A percentile compares a stretch with the other conserved stretches of the same genome.
phyloP scores from a whole-genome alignment of 2,113 vertebrate genomes.

The Sterrhoptilus dennistouni region DNA sequence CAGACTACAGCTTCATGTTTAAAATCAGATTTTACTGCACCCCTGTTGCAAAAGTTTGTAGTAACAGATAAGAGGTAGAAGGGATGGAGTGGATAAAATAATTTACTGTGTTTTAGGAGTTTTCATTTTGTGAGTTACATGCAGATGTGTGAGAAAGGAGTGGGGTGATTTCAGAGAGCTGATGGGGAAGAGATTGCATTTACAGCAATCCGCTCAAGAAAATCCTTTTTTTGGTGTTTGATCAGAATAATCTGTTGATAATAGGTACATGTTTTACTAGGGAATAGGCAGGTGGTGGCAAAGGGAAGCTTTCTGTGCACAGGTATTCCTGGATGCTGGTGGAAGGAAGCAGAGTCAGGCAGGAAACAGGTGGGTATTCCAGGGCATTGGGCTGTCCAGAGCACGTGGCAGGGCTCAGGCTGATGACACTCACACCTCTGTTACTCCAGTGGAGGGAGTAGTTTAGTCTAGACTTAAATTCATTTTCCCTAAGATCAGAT shows the following conservation, averaged over 20 bases:
- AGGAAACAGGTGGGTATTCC: not conserved
- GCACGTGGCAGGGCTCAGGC: rapidly evolving
- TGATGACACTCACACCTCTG: not conserved
- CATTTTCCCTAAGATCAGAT: not conserved
- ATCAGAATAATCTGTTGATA: not conserved
- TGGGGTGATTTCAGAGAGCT: not conserved
- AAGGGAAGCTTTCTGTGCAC: not conserved
- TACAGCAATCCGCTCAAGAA: not conserved
- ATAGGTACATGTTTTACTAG: not conserved
- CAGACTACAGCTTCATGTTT: not conserved
- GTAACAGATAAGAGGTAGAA: not conserved
- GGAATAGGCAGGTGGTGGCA: not conserved
- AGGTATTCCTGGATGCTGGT: not conserved
- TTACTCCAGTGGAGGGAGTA: not conserved
- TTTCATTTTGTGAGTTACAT: not conserved
- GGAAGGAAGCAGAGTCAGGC: not conserved
- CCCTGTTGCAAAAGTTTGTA: not conserved
- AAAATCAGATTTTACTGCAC: not conserved
- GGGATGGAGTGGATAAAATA: not conserved
- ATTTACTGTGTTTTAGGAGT: not conserved
- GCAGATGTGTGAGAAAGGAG: not conserved
- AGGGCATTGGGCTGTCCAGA: not conserved
- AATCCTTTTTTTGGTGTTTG: not conserved
- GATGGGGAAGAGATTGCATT: not conserved
- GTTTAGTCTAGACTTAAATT: not conserved